Evolutionary conservation across 2,797 vertebrate genomes (phyloP), one percentile per base, ranked within the genome.

Genomic region (Brachyrhaphis roseni): DNA sequence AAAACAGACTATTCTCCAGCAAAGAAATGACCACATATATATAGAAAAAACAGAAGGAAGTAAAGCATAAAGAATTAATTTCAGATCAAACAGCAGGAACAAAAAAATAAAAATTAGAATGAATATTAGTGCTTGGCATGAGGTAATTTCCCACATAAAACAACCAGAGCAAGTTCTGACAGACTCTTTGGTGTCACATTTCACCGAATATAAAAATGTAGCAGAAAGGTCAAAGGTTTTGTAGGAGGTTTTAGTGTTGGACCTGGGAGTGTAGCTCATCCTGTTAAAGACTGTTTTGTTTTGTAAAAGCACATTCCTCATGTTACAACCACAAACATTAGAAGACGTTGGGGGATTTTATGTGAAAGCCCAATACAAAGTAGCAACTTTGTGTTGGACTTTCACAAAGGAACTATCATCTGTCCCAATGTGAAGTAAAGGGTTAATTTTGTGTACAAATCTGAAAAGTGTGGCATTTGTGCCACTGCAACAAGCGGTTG

Each of bases 21-120:
- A 26, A 36, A 71, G 12, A 28, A 77, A 55, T 78, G 83, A 12
- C 16, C 39, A 72, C 46, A 73, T 76, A 75, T 1, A 85, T 64
- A 74, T 70, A 78, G 72, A 73, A 77, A 36, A 39, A 4, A 49
- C 39, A 57, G 1, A 1, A 59, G 34, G 20, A 71, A 28, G 66
- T 13, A 28, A 76, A 78, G 75, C 76, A 83, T 71, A 78, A 79
- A 85, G 70, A 80, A 36, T 80, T 76, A 0, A 72, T 57, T 18
- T 39, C 77, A 49, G 3, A 49, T 51, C 66, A 81, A 20, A 81
- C 15, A 71, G 23, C 72, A 6, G 1, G 8, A 59, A n/a, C 57
- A 28, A 18, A 70, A 18, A 76, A 41, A 77, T n/a, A 47, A 68
- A 23, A 46, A 16, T 68, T 39, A 77, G 72, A 7, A 47, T 41